Conservation (phyloP, 2,888 invertebrate genomes). For the Adineta ricciae region DNA sequence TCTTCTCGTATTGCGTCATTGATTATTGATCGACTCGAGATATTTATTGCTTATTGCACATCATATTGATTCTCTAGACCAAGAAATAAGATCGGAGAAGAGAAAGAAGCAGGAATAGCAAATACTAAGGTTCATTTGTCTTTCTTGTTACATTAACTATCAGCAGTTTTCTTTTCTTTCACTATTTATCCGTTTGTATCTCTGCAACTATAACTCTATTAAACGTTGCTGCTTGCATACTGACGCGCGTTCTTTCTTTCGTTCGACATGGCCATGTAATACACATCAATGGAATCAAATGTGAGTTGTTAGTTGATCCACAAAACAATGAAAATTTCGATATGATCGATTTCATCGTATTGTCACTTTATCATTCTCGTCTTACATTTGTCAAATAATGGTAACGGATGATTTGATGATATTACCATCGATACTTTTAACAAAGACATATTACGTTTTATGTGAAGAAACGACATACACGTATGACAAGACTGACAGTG, state of each 20-base stretch:
- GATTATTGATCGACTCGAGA: neutral
- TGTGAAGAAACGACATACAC: neutral
- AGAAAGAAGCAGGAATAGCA: neutral
- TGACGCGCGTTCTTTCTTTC: neutral
- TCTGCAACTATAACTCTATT: neutral
- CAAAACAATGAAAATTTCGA: neutral
- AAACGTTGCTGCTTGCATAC: neutral
- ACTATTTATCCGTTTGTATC: neutral
- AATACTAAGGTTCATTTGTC: neutral
- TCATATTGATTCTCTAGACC: neutral
- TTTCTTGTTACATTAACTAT: neutral
- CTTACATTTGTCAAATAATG: neutral
- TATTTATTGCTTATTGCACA: neutral
- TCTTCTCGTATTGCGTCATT: neutral
- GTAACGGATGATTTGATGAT: neutral
- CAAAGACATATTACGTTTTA: neutral
- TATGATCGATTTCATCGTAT: neutral
- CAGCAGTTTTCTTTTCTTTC: neutral
- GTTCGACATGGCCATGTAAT: neutral
- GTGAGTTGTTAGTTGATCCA: neutral
- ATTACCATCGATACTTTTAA: slow-evolving; percentile 4
- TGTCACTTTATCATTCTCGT: neutral
- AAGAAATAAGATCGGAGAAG: neutral
- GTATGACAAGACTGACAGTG: neutral
- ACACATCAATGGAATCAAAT: neutral